Percentiles rank a stretch among this genome's conserved stretches.
phyloP scores from a whole-genome alignment of 1,140 invertebrate genomes.

The Hyposmocoma kahamanoa region DNA sequence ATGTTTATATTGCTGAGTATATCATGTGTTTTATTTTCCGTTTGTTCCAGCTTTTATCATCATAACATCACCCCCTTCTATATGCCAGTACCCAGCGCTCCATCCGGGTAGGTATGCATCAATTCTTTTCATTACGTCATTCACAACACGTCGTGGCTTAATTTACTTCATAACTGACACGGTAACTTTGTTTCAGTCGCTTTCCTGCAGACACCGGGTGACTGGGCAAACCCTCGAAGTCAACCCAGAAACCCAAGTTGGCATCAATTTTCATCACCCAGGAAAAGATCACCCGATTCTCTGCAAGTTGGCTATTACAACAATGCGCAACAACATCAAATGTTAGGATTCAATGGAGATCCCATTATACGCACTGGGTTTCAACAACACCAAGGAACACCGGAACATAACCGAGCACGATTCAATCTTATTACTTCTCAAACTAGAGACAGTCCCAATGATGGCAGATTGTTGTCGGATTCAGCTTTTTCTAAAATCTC shows the following conservation, averaged over 20 bases:
- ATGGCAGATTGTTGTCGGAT: conserved; percentile 72
- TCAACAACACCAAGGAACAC: conserved; percentile 22
- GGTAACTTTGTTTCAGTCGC: conserved; percentile 33
- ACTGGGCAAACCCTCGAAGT: conserved; percentile 32
- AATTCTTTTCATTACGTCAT: conserved; percentile 22
- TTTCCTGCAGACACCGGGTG: conserved; percentile 37
- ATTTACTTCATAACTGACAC: no score
- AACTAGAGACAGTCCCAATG: conserved; percentile 34
- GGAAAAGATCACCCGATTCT: conserved; percentile 50
- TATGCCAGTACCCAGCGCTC: conserved; percentile 42
- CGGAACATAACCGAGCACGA: conserved; percentile 36
- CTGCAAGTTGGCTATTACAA: conserved; percentile 18
- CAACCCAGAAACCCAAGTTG: conserved; percentile 49
- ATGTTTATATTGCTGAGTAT: background rate
- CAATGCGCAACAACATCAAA: conserved; percentile 15
- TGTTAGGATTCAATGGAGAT: conserved; percentile 22
- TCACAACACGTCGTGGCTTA: background rate
- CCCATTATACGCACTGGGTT: conserved; percentile 15
- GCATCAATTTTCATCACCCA: conserved; percentile 50
- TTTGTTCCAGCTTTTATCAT: conserved; percentile 45
- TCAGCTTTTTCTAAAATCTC: conserved; percentile 78
- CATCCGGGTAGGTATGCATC: conserved; percentile 72
- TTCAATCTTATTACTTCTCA: conserved; percentile 36
- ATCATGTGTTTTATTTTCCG: background rate
- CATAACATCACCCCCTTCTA: conserved; percentile 15